Percentiles rank a stretch among this genome's conserved stretches.
Conservation (phyloP, 2,797 vertebrate genomes). For the Hippocampus kuda region DNA sequence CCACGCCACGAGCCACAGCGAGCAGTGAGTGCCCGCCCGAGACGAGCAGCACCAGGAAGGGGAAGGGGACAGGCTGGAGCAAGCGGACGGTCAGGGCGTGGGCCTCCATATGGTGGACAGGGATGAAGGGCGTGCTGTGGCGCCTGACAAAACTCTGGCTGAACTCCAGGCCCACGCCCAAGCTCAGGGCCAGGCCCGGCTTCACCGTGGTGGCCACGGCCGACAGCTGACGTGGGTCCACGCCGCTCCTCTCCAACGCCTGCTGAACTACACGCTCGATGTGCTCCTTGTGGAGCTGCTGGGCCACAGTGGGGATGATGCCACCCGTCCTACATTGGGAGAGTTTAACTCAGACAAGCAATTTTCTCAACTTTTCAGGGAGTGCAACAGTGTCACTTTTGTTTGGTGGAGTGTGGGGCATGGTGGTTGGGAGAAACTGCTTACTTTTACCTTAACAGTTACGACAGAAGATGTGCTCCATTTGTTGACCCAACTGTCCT, state of each 20-base stretch:
- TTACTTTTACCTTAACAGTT: too few species aligned
- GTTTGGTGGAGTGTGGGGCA: too few species aligned
- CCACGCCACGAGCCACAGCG: constrained; percentile 75
- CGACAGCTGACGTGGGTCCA: constrained; percentile 67
- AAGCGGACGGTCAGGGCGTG: constrained; percentile 87
- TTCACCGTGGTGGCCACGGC: constrained; percentile 86
- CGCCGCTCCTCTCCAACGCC: constrained; percentile 64
- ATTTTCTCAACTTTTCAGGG: neutral
- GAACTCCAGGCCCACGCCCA: constrained; percentile 80
- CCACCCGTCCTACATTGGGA: constrained; percentile 74
- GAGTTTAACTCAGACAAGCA: neutral
- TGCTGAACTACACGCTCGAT: constrained; percentile 78
- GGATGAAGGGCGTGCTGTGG: constrained; percentile 81
- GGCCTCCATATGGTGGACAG: constrained; percentile 97
- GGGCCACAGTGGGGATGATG: constrained; percentile 84
- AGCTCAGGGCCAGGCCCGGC: constrained; percentile 83
- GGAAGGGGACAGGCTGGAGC: constrained; percentile 73
- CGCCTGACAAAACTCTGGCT: constrained; percentile 69
- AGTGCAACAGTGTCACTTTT: too few species aligned
- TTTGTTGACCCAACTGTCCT: too few species aligned
- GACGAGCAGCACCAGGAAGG: constrained; percentile 87
- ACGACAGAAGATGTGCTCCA: too few species aligned
- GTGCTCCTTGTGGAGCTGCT: constrained; percentile 83
- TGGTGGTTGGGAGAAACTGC: too few species aligned
- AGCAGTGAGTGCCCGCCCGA: constrained; percentile 91